Conservation (phyloP, 2,888 invertebrate genomes). For the Brachyptera putata region DNA sequence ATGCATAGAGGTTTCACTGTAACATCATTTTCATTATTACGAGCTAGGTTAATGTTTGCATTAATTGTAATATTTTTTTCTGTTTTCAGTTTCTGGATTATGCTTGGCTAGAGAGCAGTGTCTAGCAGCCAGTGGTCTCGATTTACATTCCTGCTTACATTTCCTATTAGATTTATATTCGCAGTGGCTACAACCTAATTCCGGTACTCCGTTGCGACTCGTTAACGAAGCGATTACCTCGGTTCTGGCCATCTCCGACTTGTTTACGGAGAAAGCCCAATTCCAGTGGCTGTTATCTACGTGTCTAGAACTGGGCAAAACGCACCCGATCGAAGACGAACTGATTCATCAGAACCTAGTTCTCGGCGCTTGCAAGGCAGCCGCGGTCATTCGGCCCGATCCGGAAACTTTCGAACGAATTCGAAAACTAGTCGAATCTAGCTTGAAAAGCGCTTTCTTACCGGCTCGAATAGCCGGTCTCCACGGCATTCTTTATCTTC, state of each 20-base stretch:
- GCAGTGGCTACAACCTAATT: constrained; percentile 61
- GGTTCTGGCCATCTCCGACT: constrained; percentile 68
- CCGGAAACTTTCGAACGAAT: constrained; percentile 56
- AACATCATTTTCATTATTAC: too few species aligned
- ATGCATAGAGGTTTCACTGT: too few species aligned
- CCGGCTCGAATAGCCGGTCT: constrained; percentile 59
- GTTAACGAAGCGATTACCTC: constrained; percentile 59
- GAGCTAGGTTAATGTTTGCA: too few species aligned
- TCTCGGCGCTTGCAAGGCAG: constrained; percentile 63
- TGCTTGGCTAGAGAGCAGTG: constrained; percentile 44
- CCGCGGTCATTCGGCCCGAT: constrained; percentile 59
- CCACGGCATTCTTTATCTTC: constrained; percentile 62
- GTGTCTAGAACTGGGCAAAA: constrained; percentile 55
- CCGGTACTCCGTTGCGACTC: constrained; percentile 46
- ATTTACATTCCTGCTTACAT: constrained; percentile 88
- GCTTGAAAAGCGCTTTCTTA: constrained; percentile 58
- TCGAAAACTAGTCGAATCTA: constrained; percentile 55
- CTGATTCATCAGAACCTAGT: constrained; percentile 67
- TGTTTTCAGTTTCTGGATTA: constrained; percentile 32
- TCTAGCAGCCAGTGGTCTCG: constrained; percentile 61
- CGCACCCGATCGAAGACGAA: constrained; percentile 69
- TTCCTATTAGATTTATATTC: constrained; percentile 87
- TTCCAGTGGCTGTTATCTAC: constrained; percentile 75
- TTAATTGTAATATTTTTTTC: too few species aligned
- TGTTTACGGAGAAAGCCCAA: constrained; percentile 70